Evolutionary conservation across 2,113 vertebrate genomes (phyloP).

Genomic region (Rhinolophus ferrumequinum): DNA sequence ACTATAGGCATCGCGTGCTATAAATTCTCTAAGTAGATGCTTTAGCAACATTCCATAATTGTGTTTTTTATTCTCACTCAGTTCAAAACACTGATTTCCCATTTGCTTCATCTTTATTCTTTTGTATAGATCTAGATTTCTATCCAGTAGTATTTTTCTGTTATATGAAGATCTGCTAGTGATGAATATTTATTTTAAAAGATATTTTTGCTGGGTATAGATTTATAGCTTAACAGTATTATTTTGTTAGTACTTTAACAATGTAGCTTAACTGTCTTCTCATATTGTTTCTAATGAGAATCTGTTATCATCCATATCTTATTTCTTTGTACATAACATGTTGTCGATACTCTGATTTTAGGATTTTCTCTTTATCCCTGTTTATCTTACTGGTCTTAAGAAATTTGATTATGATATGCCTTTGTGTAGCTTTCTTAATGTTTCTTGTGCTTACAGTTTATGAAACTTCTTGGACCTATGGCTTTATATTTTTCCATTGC

Average conservation of each 20-base stretch:
- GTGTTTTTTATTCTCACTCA: background rate
- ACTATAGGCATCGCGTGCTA: background rate
- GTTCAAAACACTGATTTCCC: background rate
- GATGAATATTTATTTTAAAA: conserved; percentile 7
- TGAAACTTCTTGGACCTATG: background rate
- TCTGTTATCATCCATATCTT: background rate
- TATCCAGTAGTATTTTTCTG: background rate
- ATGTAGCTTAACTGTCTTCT: background rate
- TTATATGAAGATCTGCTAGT: background rate
- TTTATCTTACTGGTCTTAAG: background rate
- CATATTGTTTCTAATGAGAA: background rate
- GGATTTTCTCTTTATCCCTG: background rate
- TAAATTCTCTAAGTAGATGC: background rate
- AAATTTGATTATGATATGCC: background rate
- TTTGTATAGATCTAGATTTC: background rate
- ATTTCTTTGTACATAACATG: background rate
- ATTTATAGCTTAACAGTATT: background rate
- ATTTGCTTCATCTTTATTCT: background rate
- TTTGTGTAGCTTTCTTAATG: background rate
- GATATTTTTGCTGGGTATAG: background rate
- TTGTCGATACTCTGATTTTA: background rate
- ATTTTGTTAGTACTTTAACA: background rate
- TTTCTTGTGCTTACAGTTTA: background rate
- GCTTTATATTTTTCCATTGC: background rate
- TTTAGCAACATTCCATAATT: background rate